phyloP scores from a whole-genome alignment of 2,113 vertebrate species.

The Sander lucioperca region DNA sequence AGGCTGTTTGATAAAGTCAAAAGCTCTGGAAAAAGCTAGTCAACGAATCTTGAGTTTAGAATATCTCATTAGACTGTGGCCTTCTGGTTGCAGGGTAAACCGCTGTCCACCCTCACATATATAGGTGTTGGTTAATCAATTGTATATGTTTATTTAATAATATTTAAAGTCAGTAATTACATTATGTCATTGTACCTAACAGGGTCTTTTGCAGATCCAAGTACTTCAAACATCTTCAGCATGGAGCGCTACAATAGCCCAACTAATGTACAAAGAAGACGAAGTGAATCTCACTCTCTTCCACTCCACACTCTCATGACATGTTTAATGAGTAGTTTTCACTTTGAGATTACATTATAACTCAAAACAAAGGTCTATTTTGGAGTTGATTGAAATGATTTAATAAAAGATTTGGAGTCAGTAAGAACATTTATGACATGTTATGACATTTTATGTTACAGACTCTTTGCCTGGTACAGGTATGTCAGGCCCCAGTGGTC shows the following conservation, averaged over 20 bases:
- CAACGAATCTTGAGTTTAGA: too few relatives aligned
- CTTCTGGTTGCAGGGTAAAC: not conserved
- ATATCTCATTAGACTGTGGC: too few relatives aligned
- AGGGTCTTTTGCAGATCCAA: not conserved
- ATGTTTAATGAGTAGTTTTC: not conserved
- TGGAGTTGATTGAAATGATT: not conserved
- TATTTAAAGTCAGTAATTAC: not conserved
- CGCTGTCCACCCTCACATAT: not conserved
- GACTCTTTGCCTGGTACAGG: not conserved
- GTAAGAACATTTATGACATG: not conserved
- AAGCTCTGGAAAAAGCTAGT: too few relatives aligned
- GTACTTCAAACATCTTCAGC: rapidly evolving
- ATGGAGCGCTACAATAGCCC: rapidly evolving
- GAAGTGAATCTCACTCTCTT: not conserved
- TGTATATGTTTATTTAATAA: not conserved
- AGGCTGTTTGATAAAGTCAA: too few relatives aligned
- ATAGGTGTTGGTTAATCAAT: not conserved
- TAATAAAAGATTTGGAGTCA: not conserved
- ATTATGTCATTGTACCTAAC: not conserved
- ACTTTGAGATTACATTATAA: not conserved
- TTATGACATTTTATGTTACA: not conserved
- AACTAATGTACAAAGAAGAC: rapidly evolving
- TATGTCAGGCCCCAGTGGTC: rapidly evolving
- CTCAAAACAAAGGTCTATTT: not conserved
- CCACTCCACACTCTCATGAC: not conserved